Evolutionary conservation across 2,797 vertebrate species (phyloP).

Genomic region (Tympanoctomys barrerae): DNA sequence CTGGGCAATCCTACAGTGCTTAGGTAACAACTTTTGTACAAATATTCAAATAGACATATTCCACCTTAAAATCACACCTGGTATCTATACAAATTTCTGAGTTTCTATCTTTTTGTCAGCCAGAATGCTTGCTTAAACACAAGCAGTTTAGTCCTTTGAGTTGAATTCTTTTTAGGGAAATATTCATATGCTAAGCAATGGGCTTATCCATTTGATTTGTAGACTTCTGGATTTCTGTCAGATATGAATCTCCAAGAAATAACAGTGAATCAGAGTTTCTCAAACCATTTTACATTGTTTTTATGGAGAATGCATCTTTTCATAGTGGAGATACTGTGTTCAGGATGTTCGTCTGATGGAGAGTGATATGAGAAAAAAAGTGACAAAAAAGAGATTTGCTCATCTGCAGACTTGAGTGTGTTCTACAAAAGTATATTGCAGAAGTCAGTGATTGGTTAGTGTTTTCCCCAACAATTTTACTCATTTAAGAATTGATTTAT

Average conservation of each 20-base stretch:
- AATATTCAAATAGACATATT: neutral
- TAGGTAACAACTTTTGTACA: neutral
- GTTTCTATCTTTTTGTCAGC: neutral
- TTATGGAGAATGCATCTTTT: neutral
- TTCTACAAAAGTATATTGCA: neutral
- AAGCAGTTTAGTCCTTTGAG: neutral
- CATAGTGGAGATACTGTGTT: neutral
- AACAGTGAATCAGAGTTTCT: neutral
- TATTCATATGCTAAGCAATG: neutral
- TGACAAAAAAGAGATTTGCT: neutral
- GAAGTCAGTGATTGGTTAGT: conserved; percentile 47
- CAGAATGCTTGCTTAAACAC: neutral
- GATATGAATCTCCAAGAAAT: neutral
- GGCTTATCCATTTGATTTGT: neutral
- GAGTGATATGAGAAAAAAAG: neutral
- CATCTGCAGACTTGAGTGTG: conserved; percentile 23
- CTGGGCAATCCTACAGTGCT: neutral
- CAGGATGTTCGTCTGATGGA: neutral
- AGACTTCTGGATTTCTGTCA: neutral
- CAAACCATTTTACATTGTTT: neutral
- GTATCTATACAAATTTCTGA: neutral
- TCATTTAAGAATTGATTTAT: conserved; percentile 52
- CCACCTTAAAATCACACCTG: neutral
- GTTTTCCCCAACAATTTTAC: conserved; percentile 35
- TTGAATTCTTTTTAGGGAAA: conserved; percentile 2